Conservation (phyloP, 2,888 invertebrate species). For the Volucella bombylans region DNA sequence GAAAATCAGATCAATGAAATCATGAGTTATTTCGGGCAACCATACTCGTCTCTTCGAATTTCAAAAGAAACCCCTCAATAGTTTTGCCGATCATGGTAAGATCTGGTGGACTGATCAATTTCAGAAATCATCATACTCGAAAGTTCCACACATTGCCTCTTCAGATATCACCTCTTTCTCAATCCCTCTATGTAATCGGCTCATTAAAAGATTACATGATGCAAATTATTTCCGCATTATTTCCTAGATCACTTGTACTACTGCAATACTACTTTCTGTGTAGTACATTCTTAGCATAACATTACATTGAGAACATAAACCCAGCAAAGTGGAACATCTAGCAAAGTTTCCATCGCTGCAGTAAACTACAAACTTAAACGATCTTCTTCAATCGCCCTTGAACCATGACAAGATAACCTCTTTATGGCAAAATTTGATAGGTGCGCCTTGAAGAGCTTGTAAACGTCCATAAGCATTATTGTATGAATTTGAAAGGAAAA, state of each 20-base stretch:
- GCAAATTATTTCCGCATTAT: constrained; percentile 14
- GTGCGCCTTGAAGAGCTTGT: constrained; percentile 21
- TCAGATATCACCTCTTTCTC: neutral
- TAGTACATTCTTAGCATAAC: neutral
- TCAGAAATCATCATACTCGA: too few species aligned
- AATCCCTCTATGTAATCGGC: neutral
- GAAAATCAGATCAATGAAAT: too few species aligned
- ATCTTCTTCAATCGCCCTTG: constrained; percentile 24
- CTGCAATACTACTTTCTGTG: too few species aligned
- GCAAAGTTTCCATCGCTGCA: too few species aligned
- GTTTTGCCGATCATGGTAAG: too few species aligned
- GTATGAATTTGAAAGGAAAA: constrained; percentile 33
- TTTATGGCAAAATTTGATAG: constrained; percentile 6
- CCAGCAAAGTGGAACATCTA: neutral
- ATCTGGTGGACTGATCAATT: too few species aligned
- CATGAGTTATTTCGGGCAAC: too few species aligned
- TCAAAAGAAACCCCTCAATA: too few species aligned
- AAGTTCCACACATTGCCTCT: neutral
- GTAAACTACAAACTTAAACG: neutral
- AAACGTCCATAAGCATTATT: constrained; percentile 5
- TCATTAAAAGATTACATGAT: neutral
- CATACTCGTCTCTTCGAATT: too few species aligned
- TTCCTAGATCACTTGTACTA: neutral
- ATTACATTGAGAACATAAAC: constrained; percentile 13
- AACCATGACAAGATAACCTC: constrained; percentile 10